A percentile compares a stretch with the other conserved stretches of the same genome.
Conservation (phyloP, 2,113 vertebrate species). For the Echinops telfairi region DNA sequence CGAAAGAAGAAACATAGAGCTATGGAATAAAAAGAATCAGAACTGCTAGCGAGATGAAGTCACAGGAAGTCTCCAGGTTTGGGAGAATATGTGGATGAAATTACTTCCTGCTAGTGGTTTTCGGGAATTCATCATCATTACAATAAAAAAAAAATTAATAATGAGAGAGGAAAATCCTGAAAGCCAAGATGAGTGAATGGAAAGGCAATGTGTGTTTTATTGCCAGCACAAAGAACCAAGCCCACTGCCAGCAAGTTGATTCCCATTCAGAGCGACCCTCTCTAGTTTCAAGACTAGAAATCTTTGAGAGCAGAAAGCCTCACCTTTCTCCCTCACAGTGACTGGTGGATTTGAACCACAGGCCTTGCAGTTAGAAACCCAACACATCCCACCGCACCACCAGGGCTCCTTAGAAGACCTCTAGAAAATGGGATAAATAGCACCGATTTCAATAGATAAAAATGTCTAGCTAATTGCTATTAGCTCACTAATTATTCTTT, state of each 20-base stretch:
- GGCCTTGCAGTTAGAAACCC: no score
- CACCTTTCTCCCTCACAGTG: no score
- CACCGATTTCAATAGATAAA: background rate
- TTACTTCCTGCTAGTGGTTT: background rate
- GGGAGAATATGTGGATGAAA: background rate
- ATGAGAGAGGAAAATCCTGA: background rate
- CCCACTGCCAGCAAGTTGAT: no score
- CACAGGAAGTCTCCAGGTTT: background rate
- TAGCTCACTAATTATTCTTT: background rate
- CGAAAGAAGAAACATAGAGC: background rate
- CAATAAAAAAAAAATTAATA: background rate
- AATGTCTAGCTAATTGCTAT: conserved; percentile 1
- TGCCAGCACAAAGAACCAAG: background rate
- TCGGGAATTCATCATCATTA: background rate
- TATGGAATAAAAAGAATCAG: background rate
- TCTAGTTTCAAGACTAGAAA: no score
- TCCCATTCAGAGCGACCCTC: no score
- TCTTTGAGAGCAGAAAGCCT: no score
- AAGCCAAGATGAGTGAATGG: background rate
- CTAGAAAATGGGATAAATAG: background rate
- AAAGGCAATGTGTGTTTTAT: background rate
- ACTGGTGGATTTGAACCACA: no score
- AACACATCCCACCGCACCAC: no score
- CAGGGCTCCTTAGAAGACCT: background rate
- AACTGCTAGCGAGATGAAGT: background rate